These are phyloP conservation scores for Antechinus flavipes DNA, from an alignment of 2,113 vertebrate species.

Conservation along the genomic window DNA sequence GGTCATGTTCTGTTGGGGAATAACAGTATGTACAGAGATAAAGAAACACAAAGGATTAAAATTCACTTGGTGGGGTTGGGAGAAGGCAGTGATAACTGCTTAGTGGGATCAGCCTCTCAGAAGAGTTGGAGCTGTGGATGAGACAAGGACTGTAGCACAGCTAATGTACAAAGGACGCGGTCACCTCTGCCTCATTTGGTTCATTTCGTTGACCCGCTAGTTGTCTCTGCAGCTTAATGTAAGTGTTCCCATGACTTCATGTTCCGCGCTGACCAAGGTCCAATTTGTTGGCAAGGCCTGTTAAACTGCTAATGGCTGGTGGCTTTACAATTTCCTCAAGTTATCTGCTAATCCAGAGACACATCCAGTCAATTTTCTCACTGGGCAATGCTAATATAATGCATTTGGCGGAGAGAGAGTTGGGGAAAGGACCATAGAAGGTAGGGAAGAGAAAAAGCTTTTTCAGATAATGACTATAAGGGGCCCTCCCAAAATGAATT, in stretches of 20 bases:
- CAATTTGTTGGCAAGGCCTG: constrained; percentile 63
- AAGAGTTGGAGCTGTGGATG: neutral
- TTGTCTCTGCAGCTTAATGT: constrained; percentile 48
- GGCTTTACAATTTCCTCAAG: constrained; percentile 62
- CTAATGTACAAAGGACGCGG: neutral
- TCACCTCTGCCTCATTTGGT: constrained; percentile 19
- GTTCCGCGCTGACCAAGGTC: constrained; percentile 55
- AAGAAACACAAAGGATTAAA: neutral
- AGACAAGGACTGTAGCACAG: constrained; percentile 4
- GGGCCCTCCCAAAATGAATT: constrained; percentile 66
- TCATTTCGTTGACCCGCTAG: constrained; percentile 58
- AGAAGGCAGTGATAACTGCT: neutral
- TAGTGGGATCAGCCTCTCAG: neutral
- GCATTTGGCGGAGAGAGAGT: neutral
- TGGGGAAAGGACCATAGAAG: constrained; percentile 44
- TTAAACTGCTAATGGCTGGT: constrained; percentile 71
- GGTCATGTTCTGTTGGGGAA: neutral
- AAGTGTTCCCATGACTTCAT: constrained; percentile 65
- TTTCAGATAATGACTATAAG: constrained; percentile 32
- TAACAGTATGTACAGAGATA: neutral
- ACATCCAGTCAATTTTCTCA: constrained; percentile 73
- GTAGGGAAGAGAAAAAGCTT: constrained; percentile 43
- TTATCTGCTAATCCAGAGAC: constrained; percentile 74
- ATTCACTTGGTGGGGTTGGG: neutral
- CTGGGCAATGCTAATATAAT: constrained; percentile 69